Evolutionary conservation across 2,888 invertebrate species (phyloP), one percentile per base, ranked within the genome.

Genomic region (Metallyticus violacea): DNA sequence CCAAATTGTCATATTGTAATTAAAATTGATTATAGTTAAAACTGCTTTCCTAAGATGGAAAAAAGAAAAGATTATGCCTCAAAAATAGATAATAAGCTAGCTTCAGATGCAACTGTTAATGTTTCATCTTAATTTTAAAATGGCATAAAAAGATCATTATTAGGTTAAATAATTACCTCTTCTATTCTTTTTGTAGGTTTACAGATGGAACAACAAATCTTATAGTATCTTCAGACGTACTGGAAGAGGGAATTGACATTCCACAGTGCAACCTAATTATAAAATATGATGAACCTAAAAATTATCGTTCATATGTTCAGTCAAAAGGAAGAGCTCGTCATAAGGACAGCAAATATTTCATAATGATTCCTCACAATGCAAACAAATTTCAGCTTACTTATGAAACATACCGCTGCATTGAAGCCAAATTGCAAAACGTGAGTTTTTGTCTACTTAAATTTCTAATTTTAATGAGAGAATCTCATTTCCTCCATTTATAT

Each of bases 211-310:
- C 93, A 62, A 91, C 93, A 6, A 97, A 97, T 91, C 90, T 96
- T 2, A 90, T 97, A 30, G 91, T 96, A 1, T 94, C 96, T 0
- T 96, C 98, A 0, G 96, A 95, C 90, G 96, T 98, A 0, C 92
- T 98, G 30, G 98, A 98, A 91, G 98, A 98, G 92, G 98, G 98
- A 0, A 94, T 98, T 7, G 98, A 98, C 91, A 94, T 98, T 30
- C 96, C 96, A 2, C 93, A 94, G 30, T 99, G 99, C 90, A 95
- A 96, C 88, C 91, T 97, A 78, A 96, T 98, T 0, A 90, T 98
- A 26, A 94, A 96, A 84, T 97, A 95, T 90, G 97, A 97, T 90
- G 90, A 92, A 1, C 94, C 96, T 0, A 90, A 92, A 85, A 95
- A 96, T 89, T 97, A 96, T 89, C 93, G 97, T 83, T 95, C 97